Evolutionary conservation across 2,113 vertebrate genomes (phyloP), one percentile per base, ranked within the genome.

Genomic region (Ciconia maguari): DNA sequence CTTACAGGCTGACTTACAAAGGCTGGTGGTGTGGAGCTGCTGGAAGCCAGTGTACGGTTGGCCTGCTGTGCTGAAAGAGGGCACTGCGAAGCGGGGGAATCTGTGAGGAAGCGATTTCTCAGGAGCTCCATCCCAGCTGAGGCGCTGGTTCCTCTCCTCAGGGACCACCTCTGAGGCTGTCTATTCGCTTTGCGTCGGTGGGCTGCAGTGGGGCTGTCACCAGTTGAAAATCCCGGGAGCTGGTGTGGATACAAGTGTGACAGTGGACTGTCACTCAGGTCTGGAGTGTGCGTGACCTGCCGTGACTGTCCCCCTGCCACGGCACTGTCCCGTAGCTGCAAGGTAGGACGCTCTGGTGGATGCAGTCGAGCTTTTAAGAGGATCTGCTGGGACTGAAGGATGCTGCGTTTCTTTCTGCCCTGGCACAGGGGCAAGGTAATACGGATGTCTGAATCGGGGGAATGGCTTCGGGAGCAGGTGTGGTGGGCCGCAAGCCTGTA

Each of bases 141-240:
- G 62, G 27, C 6, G 46, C 80, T 48, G 55, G 49, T 34, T 22
- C 34, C 11, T 52, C 62, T 44, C 79, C 10, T 83, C 5, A 11
- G 16, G 46, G 27, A 7, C 21, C 21, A 19, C 32, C 36, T 21
- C 69, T 12, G 21, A 2, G 36, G 77, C 42, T 32, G 30, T 1
- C 1, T 17, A 2, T 26, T 10, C 2, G 2, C 48, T 41, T 46
- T 8, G 41, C 7, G 1, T 9, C 41, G 2, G 21, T 1, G 38
- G 49, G 60, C 66, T 29, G 72, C 49, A 5, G 58, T 1, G 30
- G 20, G 58, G 44, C 54, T 54, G 52, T 8, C 38, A 6, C 46
- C 46, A 16, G 75, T 10, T 14, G 24, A 9, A 36, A 36, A 25
- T 15, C 44, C 51, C 15, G 68, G 51, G 75, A 44, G 60, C 60